These are phyloP conservation scores for Pammene fasciana DNA, from an alignment of 2,888 invertebrate species.

Conservation along the genomic window DNA sequence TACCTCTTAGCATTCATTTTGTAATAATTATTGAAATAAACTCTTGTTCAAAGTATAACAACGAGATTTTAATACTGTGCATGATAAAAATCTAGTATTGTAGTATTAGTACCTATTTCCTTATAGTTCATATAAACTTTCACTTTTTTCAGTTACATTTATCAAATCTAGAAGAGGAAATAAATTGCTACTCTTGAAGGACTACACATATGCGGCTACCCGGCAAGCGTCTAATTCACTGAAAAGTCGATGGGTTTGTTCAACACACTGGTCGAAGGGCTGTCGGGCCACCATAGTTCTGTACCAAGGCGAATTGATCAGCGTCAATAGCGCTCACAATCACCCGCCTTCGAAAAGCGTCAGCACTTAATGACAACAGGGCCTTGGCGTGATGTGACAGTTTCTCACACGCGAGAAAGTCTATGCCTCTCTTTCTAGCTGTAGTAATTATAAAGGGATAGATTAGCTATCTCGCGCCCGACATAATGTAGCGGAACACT, in stretches of 20 bases:
- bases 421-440: no score
- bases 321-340: background rate
- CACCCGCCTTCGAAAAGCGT: slow-evolving; percentile 14
- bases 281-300: slow-evolving; percentile 17
- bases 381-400: background rate
- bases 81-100: no score
- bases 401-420: no score
- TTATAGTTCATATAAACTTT: no score
- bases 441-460: no score
- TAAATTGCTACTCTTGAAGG: slow-evolving; percentile 1
- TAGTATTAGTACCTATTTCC: no score
- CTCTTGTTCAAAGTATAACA: no score
- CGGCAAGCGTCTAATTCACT: background rate
- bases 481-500: no score
- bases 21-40: no score
- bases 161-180: slow-evolving; percentile 20
- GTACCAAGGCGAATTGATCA: background rate
- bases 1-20: no score
- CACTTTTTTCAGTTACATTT: slow-evolving; percentile 15
- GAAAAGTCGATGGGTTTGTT: slow-evolving; percentile 25
- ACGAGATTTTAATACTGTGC: no score
- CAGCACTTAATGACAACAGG: background rate
- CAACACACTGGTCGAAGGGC: slow-evolving; percentile 27
- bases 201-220: slow-evolving; percentile 4
- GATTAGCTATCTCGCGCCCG: no score